Conservation (phyloP, 2,113 vertebrate genomes). For the Ageneiosus marmoratus region DNA sequence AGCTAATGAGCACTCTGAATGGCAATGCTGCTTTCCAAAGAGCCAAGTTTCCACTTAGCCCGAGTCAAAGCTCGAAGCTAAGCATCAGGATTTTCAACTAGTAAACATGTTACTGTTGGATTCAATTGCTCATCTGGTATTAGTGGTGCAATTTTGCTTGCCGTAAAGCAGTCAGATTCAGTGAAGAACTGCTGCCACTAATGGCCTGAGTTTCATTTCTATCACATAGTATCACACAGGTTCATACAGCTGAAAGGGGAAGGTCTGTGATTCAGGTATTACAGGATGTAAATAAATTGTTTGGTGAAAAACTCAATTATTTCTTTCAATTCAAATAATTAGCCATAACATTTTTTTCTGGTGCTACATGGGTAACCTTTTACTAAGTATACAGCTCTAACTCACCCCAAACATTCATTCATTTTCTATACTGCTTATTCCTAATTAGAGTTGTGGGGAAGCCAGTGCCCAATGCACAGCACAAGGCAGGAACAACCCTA, state of each 20-base stretch:
- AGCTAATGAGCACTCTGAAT: conserved; percentile 22
- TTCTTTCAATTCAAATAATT: background rate
- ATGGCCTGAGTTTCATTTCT: background rate
- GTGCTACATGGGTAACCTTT: background rate
- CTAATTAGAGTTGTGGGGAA: too few species aligned
- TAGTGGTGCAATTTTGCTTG: background rate
- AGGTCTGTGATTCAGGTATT: background rate
- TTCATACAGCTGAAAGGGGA: background rate
- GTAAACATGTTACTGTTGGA: background rate
- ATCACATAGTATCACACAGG: background rate
- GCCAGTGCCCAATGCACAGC: too few species aligned
- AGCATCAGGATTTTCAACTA: background rate
- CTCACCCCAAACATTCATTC: too few species aligned
- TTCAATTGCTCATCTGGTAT: conserved; percentile 1
- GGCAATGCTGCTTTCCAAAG: conserved; percentile 7
- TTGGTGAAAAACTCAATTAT: background rate
- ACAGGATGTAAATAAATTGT: background rate
- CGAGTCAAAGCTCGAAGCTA: background rate
- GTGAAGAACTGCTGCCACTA: background rate
- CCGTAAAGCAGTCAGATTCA: conserved; percentile 14
- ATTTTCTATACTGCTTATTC: too few species aligned
- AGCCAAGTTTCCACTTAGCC: conserved; percentile 2
- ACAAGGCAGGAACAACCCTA: too few species aligned
- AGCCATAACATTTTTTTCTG: background rate
- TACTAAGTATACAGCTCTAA: background rate